Evolutionary conservation across 1,140 invertebrate species (phyloP), one percentile per base, ranked within the genome.

Genomic region (Cyclargus thomasi): DNA sequence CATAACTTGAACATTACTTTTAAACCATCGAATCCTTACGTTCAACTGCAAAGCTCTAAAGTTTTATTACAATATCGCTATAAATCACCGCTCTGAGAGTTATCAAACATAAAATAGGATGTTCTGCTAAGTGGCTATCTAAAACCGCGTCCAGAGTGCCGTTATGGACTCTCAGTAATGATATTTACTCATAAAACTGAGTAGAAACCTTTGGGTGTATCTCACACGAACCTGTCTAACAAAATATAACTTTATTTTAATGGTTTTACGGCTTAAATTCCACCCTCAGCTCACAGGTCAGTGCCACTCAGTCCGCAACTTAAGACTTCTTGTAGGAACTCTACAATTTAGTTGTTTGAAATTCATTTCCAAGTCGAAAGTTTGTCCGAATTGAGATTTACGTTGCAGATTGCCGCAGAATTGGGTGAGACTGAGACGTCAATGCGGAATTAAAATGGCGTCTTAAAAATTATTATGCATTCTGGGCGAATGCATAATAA

Each of bases 291-390:
- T 21, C 36, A 18, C 62, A 70, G 64, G 65, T 66, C 62, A 67
- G 53, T 62, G 29, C 65, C 36, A 39, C 36, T 29, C 11, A 36
- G 29, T 62, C 53, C 67, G 59, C 47, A 72, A 67, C 67, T 72
- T 69, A 69, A 72, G 70, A 67, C 69, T 72, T 69, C 70, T 72
- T 62, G 70, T 69, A 67, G 70, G 53, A 69, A 69, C 68, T 72
- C 67, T 69, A 67, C 65, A 69, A 69, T 72, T 72, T 69, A 72
- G 67, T 72, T 72, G 70, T 72, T 72, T 72, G 67, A 72, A 72
- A 72, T 69, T 72, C 65, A 69, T 72, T 72, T 65, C 69, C 62
- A 72, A 67, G 67, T 72, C 65, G 36, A 62, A 72, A 72, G 62
- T 72, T 72, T 68, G 39, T 35, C 69, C 64, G 69, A 72, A 67